These are phyloP conservation scores for Hydrozoanthus tunicans DNA, from an alignment of 64 coral and sea anemone species.

Conservation along the genomic window DNA sequence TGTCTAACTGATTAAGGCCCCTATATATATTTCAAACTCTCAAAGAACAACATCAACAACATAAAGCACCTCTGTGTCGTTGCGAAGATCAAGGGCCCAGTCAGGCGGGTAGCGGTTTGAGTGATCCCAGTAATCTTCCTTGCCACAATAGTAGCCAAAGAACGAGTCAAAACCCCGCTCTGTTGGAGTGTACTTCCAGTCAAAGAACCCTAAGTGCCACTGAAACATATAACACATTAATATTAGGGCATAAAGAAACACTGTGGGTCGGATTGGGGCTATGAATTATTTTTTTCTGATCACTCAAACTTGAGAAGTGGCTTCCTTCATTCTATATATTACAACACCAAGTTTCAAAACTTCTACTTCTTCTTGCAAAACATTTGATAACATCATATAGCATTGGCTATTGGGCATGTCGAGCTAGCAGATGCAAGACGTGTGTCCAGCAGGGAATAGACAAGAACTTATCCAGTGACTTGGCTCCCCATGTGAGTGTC, in stretches of 20 bases:
- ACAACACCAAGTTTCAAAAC: too few relatives aligned
- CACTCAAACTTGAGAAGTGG: too few relatives aligned
- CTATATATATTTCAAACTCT: too few relatives aligned
- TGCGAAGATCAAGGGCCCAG: conserved; percentile 81
- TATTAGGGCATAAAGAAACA: not conserved
- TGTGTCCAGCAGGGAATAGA: too few relatives aligned
- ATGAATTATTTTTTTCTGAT: not conserved
- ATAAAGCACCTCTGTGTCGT: conserved; percentile 56
- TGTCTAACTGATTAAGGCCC: too few relatives aligned
- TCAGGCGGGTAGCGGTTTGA: conserved; percentile 63
- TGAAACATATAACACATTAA: conserved; percentile 13
- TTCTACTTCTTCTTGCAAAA: too few relatives aligned
- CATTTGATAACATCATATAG: too few relatives aligned
- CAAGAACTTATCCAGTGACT: too few relatives aligned
- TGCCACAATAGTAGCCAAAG: conserved; percentile 93
- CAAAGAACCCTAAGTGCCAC: conserved; percentile 95
- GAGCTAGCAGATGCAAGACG: too few relatives aligned
- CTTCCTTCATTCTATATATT: too few relatives aligned
- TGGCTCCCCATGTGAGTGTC: too few relatives aligned
- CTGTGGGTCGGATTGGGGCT: not conserved
- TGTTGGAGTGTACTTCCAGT: conserved; percentile 75
- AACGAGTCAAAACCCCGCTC: conserved; percentile 84
- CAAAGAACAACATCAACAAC: not conserved
- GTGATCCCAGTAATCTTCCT: conserved; percentile 91
- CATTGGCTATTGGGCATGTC: too few relatives aligned